Conservation (phyloP, 2,888 invertebrate genomes). For the Trichacis sp. region DNA sequence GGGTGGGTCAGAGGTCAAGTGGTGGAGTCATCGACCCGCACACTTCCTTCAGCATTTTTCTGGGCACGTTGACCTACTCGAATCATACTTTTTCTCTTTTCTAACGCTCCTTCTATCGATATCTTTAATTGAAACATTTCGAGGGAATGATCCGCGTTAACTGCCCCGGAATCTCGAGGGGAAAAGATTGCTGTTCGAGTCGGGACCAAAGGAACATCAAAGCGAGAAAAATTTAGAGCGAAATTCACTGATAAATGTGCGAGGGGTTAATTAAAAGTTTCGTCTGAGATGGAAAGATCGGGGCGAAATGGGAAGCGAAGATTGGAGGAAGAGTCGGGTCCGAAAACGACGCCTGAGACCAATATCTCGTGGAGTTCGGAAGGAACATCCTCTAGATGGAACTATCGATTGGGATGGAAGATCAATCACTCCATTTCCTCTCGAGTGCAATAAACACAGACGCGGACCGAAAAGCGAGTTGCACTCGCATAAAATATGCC, state of each 20-base stretch:
- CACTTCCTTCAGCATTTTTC: too few species aligned
- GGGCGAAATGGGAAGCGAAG: background rate
- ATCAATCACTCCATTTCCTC: slow-evolving; percentile 5
- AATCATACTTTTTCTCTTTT: too few species aligned
- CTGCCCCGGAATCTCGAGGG: too few species aligned
- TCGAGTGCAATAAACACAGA: background rate
- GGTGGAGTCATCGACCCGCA: too few species aligned
- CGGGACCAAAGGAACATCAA: background rate
- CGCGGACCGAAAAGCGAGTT: too few species aligned
- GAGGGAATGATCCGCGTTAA: too few species aligned
- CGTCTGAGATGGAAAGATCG: background rate
- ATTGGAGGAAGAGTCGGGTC: background rate
- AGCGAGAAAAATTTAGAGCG: background rate
- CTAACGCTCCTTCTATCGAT: too few species aligned
- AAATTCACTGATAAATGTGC: background rate
- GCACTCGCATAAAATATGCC: too few species aligned
- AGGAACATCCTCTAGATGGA: background rate
- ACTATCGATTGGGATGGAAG: background rate
- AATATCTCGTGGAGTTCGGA: slow-evolving; percentile 1
- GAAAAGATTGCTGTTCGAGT: too few species aligned
- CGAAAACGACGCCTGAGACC: background rate
- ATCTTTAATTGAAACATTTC: too few species aligned
- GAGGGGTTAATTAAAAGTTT: slow-evolving; percentile 5
- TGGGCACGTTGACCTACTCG: too few species aligned
- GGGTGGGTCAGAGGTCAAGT: too few species aligned